A percentile compares a stretch with the other conserved stretches of the same genome.
These are phyloP conservation scores for Lytechinus variegatus DNA, from an alignment of 35 echinoderm and acorn worm genomes.

Conservation along the genomic window DNA sequence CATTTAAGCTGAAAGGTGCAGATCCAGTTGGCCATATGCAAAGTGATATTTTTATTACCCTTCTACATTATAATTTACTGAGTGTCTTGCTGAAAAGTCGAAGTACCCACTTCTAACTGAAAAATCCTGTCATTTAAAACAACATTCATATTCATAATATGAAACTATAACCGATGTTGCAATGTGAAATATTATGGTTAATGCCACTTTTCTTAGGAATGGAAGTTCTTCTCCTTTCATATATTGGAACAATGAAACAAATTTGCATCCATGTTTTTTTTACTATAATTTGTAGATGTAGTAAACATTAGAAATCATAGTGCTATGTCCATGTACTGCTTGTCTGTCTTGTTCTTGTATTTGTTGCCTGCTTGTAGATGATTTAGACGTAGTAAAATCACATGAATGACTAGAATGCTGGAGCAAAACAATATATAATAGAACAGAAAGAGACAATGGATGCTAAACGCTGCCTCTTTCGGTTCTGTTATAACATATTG, in stretches of 20 bases:
- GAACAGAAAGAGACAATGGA: too few relatives aligned
- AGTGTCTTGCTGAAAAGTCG: not conserved
- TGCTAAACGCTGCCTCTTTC: too few relatives aligned
- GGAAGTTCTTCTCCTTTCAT: not conserved
- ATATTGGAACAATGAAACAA: not conserved
- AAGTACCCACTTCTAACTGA: not conserved
- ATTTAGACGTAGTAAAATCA: not conserved
- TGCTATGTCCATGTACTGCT: not conserved
- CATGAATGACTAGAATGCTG: too few relatives aligned
- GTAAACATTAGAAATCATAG: not conserved
- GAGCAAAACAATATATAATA: too few relatives aligned
- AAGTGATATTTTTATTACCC: not conserved
- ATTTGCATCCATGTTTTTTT: not conserved
- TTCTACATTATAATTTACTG: not conserved
- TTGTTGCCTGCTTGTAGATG: not conserved
- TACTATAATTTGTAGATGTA: not conserved
- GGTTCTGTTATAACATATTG: too few relatives aligned
- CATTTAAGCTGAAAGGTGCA: too few relatives aligned
- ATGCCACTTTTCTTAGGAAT: conserved; percentile 2
- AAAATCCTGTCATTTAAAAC: not conserved
- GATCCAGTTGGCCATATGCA: not conserved
- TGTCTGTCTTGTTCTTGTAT: not conserved
- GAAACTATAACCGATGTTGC: not conserved
- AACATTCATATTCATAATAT: too few relatives aligned
- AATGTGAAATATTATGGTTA: not conserved